phyloP scores from a whole-genome alignment of 1,140 invertebrate genomes.

The Pissodes strobi region DNA sequence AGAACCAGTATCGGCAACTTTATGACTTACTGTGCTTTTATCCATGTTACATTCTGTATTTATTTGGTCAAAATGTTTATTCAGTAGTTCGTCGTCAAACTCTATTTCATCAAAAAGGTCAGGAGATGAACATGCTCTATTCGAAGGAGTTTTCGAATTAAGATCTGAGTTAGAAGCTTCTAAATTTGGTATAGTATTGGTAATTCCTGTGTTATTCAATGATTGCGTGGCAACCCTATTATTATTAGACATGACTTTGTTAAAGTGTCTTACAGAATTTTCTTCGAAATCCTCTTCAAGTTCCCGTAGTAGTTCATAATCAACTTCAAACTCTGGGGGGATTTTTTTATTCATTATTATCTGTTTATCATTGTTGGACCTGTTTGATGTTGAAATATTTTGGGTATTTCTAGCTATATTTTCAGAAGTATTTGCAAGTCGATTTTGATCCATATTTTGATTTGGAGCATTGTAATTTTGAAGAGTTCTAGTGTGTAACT shows the following conservation, averaged over 20 bases:
- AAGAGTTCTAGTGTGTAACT: too few relatives aligned
- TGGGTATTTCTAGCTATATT: not conserved
- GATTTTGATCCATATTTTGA: not conserved
- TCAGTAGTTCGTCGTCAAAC: conserved; percentile 28
- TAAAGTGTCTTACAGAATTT: not conserved
- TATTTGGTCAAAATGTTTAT: conserved; percentile 26
- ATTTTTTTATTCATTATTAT: not conserved
- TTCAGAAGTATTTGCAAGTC: not conserved
- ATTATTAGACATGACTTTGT: too few relatives aligned
- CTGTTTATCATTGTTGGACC: not conserved
- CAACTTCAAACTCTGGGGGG: conserved; percentile 23
- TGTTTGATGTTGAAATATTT: not conserved
- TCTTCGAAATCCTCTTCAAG: conserved; percentile 15
- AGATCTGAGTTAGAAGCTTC: too few relatives aligned
- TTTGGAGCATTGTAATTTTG: not conserved
- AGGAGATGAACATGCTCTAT: conserved; percentile 26
- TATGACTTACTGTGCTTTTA: too few relatives aligned
- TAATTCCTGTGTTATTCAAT: conserved; percentile 21
- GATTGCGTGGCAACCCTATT: not conserved
- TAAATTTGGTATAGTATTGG: too few relatives aligned
- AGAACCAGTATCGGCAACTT: too few relatives aligned
- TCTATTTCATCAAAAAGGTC: conserved; percentile 43
- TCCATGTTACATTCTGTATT: conserved; percentile 8
- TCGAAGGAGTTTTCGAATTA: conserved; percentile 6
- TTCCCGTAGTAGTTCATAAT: conserved; percentile 21